Percentiles rank a stretch among this genome's conserved stretches.
Conservation (phyloP, 2,888 invertebrate species). For the Salticus scenicus region DNA sequence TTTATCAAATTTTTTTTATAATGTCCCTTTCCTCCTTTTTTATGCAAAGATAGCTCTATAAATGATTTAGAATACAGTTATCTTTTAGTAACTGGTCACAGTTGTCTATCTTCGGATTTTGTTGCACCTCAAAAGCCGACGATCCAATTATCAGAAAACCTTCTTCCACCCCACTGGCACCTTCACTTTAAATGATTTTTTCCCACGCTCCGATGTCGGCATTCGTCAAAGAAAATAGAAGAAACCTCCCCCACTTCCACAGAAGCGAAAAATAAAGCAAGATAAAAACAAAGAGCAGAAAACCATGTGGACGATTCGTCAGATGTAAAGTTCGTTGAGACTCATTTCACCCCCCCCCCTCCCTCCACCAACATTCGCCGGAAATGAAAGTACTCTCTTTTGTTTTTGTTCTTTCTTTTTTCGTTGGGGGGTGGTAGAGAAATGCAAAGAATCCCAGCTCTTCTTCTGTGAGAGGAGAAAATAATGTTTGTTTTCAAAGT, state of each 20-base stretch:
- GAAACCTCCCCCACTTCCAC: background rate
- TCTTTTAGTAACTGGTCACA: no score
- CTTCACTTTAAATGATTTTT: slow-evolving; percentile 27
- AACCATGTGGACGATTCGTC: slow-evolving; percentile 57
- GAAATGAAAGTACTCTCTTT: slow-evolving; percentile 29
- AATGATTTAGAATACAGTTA: no score
- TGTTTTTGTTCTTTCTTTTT: background rate
- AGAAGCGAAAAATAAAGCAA: background rate
- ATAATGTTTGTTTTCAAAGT: slow-evolving; percentile 47
- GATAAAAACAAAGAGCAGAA: slow-evolving; percentile 17
- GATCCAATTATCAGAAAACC: background rate
- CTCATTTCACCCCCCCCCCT: background rate
- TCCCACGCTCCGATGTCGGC: slow-evolving; percentile 59
- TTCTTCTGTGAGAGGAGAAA: slow-evolving; percentile 22
- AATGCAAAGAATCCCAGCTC: slow-evolving; percentile 34
- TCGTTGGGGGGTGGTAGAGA: background rate
- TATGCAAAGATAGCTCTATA: no score
- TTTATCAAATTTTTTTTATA: no score
- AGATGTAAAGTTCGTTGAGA: background rate
- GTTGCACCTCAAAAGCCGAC: background rate
- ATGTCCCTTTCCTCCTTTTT: no score
- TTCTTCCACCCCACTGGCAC: background rate
- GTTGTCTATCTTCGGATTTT: no score
- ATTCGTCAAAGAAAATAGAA: slow-evolving; percentile 53
- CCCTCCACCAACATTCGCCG: slow-evolving; percentile 44